Evolutionary conservation across 2,797 vertebrate genomes (phyloP), one percentile per base, ranked within the genome.

Genomic region (Enteromius viviparus): DNA sequence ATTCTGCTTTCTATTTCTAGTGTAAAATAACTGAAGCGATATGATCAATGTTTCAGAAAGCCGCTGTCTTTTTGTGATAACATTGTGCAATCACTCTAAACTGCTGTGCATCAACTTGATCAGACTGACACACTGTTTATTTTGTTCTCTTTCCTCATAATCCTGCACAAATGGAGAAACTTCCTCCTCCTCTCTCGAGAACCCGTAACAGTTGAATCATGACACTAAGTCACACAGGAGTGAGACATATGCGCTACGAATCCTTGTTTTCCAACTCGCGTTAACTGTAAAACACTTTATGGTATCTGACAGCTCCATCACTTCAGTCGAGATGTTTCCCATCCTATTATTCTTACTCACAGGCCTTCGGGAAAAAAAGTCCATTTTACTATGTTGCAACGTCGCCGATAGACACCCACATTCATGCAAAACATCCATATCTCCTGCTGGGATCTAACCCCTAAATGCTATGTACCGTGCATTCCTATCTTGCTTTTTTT

Each of bases 121-220:
- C 82, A 86, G 64, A 69, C 76, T 84, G 81, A 85, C 86, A 84
- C 51, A 26, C 75, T 85, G 66, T 87, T 89, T 91, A 87, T 90
- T 88, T 82, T 74, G 84, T 60, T 11, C 19, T 81, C 85, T 89
- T 87, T 78, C 66, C 72, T 85, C 51, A 40, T 84, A 45, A 65
- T 65, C 37, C 62, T 11, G 12, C 60, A 77, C 83, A 75, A 76
- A 81, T 51, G 42, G 77, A 77, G 72, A 85, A 83, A 82, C 81
- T 81, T 85, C 34, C 55, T 86, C 76, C 55, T 86, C 78, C 84
- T 69, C 86, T 45, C 72, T 77, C 89, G 85, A 86, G 69, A 87
- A 81, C 71, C 84, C 66, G 45, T 88, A 86, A 90, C 78, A 78
- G 85, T 88, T 92, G 91, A 94, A 78, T 92, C 90, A 92, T 64